Evolutionary conservation across 2,888 invertebrate species (phyloP), one percentile per base, ranked within the genome.

Genomic region (Epirrhoe tristata): DNA sequence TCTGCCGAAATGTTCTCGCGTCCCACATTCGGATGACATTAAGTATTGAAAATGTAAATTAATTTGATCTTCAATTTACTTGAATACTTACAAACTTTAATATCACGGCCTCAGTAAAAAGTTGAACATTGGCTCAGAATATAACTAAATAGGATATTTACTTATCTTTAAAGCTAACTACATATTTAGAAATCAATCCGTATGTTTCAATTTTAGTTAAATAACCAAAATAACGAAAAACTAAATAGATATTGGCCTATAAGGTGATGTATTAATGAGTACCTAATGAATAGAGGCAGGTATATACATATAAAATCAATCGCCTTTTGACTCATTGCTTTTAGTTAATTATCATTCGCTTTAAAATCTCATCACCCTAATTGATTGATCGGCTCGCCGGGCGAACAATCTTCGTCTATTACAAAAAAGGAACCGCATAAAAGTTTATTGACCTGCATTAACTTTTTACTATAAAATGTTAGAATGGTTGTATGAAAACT

Each of bases 1-100:
- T 58, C 51, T 56, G n/a, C 55, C 39, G 39, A 57, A 63, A 53
- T 60, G 14, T 58, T 50, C 14, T 16, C 14, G 16, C 48, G 48
- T 16, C 39, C 39, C 8, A 46, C 14, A 43, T 52, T 52, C 39
- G 24, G 48, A 48, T 31, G 32, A 56, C 16, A 50, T 56, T 39
- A n/a, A n/a, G n/a, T n/a, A 54, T 12, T 46, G 31, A 10, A 43
- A 43, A 6, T 39, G 17, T 53, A 12, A 53, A 32, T 60, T 57
- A 43, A 39, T 39, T 39, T 43, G 17, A 56, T 24, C 48, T 48
- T 48, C 14, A 48, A 48, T 48, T 48, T 48, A 1, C 48, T 36
- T 48, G 14, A 14, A 48, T 16, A 16, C 14, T 0, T 6, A 48
- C 5, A n/a, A n/a, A n/a, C n/a, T 46, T 46, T 14, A n/a, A 14